These are phyloP conservation scores for Pseudomyrmex flavicornis DNA, from an alignment of 1,140 invertebrate species.

Conservation along the genomic window DNA sequence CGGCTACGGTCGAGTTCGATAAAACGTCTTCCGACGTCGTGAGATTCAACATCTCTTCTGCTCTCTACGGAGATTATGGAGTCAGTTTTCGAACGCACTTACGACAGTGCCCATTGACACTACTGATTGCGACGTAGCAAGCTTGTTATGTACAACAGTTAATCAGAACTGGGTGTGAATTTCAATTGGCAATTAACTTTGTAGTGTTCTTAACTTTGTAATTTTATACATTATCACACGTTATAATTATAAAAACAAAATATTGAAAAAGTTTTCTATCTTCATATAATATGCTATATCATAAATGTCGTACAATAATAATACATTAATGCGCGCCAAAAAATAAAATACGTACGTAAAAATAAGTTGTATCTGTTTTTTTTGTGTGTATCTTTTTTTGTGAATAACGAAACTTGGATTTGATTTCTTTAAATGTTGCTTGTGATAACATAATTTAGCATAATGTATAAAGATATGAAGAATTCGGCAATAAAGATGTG, in stretches of 20 bases:
- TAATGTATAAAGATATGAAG: background rate
- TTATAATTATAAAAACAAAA: background rate
- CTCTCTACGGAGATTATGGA: constrained; percentile 23
- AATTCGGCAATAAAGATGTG: background rate
- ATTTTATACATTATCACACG: background rate
- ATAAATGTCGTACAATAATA: background rate
- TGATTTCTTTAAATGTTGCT: background rate
- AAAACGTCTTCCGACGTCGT: background rate
- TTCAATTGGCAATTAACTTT: background rate
- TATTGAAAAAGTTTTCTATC: background rate
- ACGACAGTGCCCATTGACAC: constrained; percentile 53
- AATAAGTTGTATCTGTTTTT: background rate
- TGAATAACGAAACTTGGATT: background rate
- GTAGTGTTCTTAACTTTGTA: background rate
- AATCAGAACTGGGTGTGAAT: constrained; percentile 56
- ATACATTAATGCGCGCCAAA: background rate
- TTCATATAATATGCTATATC: background rate
- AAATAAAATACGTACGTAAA: background rate
- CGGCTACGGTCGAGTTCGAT: background rate
- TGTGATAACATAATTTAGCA: constrained; percentile 16
- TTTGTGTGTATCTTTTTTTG: background rate
- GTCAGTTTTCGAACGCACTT: constrained; percentile 46
- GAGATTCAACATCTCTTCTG: constrained; percentile 26
- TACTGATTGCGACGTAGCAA: constrained; percentile 43
- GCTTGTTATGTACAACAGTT: constrained; percentile 65